phyloP scores from a whole-genome alignment of 2,113 vertebrate species.

The Acanthisitta chloris region DNA sequence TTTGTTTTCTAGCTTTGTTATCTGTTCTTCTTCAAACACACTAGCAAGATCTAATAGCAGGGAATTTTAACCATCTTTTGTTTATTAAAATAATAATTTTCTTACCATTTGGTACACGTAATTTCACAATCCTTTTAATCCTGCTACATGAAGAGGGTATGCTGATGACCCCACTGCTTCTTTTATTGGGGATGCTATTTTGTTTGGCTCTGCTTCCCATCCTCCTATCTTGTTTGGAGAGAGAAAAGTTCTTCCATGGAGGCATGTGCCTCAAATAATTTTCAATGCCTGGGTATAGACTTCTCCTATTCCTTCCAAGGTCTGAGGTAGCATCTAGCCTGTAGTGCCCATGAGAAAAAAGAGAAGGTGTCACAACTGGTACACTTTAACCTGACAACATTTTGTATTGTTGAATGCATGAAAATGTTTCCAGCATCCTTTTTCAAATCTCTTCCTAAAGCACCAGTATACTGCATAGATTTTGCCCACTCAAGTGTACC shows the following conservation, averaged over 20 bases:
- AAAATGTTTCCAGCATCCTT: background rate
- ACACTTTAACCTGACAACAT: background rate
- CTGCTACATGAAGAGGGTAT: background rate
- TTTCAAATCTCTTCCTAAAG: background rate
- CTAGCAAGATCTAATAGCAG: background rate
- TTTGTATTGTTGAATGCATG: background rate
- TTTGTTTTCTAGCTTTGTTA: background rate
- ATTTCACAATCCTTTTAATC: background rate
- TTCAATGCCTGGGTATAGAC: background rate
- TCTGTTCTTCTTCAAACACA: background rate
- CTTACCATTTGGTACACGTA: background rate
- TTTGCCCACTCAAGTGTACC: background rate
- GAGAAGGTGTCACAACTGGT: background rate
- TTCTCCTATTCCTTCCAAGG: background rate
- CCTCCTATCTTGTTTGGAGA: background rate
- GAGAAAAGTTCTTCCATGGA: background rate
- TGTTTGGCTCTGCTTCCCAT: background rate
- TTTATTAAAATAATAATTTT: background rate
- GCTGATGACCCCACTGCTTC: background rate
- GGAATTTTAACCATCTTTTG: background rate
- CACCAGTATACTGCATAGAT: background rate
- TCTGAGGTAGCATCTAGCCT: background rate
- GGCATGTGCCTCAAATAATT: background rate
- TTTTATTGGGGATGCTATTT: background rate
- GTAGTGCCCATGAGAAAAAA: background rate